Base-by-base conservation (phyloP, 2,888 invertebrate genomes). In the Palloptera scutellata region DNA sequence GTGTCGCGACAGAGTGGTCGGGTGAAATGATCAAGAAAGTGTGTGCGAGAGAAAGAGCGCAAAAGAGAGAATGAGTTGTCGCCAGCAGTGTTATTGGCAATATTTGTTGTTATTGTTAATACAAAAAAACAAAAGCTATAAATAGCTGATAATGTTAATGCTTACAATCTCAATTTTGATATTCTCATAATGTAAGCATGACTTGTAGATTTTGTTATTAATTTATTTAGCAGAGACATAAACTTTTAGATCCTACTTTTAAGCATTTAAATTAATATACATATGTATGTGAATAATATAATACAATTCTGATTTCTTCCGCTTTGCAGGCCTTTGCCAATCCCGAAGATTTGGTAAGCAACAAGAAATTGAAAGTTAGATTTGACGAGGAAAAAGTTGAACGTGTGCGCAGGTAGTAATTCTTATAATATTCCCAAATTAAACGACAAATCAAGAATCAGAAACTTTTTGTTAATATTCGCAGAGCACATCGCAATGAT, bases 401-500 rank as follows among this genome's bases (percentile, higher is more conserved):
- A 76, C 83, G 88, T 70, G 86, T 86, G 6, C 83, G 88, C 77
- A 81, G 79, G 79, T 80, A 70, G 8, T 43, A 41, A 20, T 41
- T 40, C 45, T 17, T 48, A 53, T 41, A 5, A 51, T n/a, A 53
- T 11, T 41, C 40, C n/a, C 12, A 48, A 45, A 6, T 51, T 11
- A n/a, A n/a, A n/a, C n/a, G n/a, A 1, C n/a, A 30, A 19, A 19
- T 30, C 1, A 30, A 41, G 61, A 30, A 51, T 51, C 6, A 8
- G 13, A 41, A 15, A 48, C 40, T 3, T 15, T 12, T 52, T 59
- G 45, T 13, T 6, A 13, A 65, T 54, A n/a, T 30, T 68, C 81
- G 8, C 81, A 88, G 89, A 73, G 88, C 88, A 6, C 89, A 89
- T 76, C 85, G 86, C 72, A 90, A 89, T 76, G 89, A 90, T 78